Base-by-base conservation (phyloP, 2,113 vertebrate species). In the Plecturocebus donacophilus region DNA sequence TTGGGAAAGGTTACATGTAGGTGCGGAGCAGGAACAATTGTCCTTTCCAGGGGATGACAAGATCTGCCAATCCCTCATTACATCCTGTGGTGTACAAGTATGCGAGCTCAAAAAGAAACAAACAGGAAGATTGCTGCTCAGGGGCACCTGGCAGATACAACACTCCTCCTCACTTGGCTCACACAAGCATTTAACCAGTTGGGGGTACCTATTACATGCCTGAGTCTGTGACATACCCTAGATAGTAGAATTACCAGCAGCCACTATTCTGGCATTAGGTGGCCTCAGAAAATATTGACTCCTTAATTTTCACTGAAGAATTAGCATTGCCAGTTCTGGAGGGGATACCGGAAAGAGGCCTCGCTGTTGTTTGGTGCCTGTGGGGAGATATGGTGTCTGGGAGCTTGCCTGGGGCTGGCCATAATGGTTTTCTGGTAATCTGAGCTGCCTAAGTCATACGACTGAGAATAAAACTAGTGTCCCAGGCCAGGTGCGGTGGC, bases 81-180 rank as follows among this genome's bases (percentile, higher is more conserved):
- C 14, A 91, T 71, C 76, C 95, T 42, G 81, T 76, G 77, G 81
- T 58, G 81, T 77, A 56, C 76, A 49, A 96, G 92, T 87, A 45
- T 77, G 76, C 93, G 88, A 94, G 73, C 85, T 92, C 94, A 38
- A 16, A 94, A 75, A 82, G 92, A 96, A 97, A 79, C 76, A 93
- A 92, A 85, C 90, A 56, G 6, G 76, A 97, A 95, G 95, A 91
- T 49, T 88, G 96, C 84, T 40, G 91, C 92, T 96, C 92, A 4
- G 45, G 81, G 66, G 71, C 77, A 77, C 87, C 66, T 45, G 92
- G 90, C 91, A 75, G 91, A 86, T 92, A 42, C 17, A 96, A 77
- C 66, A 85, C 96, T 96, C 87, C 95, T 96, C 92, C 90, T 95
- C 87, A 79, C 88, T 92, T 87, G 84, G 92, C 96, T 97, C 66